Base-by-base conservation (phyloP, 2,888 invertebrate genomes). In the Plebejus anna region DNA sequence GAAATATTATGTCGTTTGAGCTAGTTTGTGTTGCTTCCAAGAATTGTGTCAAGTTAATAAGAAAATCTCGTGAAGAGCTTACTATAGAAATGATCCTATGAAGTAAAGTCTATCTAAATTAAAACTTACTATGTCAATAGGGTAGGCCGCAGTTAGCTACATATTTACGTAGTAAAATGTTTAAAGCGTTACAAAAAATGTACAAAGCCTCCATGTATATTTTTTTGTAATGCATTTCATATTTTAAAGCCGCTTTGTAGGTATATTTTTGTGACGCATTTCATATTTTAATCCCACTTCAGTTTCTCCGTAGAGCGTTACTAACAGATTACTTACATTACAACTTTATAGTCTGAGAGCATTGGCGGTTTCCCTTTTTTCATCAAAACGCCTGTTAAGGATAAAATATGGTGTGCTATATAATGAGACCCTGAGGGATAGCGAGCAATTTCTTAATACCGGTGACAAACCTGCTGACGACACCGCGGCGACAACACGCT, bases 361-460 rank as follows among this genome's bases (percentile, higher is more conserved):
- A 36, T 75, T 75, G 51, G 38, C 36, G 55, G n/a, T 22, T 61
- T 36, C 47, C 70, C 28, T 79, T 77, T 76, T 79, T 80, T 79
- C 79, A 78, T 80, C 76, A 75, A 71, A 47, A 76, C 77, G 51
- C 75, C 77, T 77, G 77, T 84, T 89, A 88, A 88, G 86, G 86
- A 89, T 92, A 88, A 92, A 90, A 92, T 91, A 92, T 92, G 83
- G 85, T 85, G 84, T 88, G 86, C 87, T 86, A 82, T 82, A 86
- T 93, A 92, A 93, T 90, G 93, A 94, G 92, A 83, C 93, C 91
- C 92, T 81, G 82, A 87, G 92, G 94, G 90, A 89, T 90, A 90
- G 87, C 87, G 86, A 89, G 92, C 91, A 93, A 93, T 93, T 92
- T 92, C 93, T 90, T 94, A 92, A 92, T 92, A 93, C 88, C 87